These are phyloP conservation scores for Phyllotreta cruciferae DNA, from an alignment of 2,888 invertebrate species.

Conservation along the genomic window DNA sequence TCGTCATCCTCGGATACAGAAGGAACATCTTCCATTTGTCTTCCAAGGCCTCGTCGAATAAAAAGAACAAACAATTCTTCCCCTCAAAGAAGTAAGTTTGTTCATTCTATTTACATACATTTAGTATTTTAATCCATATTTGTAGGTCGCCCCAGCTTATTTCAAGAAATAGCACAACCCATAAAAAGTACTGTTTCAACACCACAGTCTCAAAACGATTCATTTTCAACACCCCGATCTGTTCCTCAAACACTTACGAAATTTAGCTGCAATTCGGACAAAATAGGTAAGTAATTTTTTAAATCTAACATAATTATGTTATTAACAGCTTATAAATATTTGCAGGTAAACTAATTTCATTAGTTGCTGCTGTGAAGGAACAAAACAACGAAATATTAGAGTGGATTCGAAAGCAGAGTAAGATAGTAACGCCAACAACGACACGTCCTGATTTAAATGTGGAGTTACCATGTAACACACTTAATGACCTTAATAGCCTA, in stretches of 20 bases:
- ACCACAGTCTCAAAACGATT: too few relatives aligned
- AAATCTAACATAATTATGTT: not conserved
- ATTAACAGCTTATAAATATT: not conserved
- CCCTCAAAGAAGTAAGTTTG: not conserved
- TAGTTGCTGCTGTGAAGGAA: slow-evolving; percentile 4
- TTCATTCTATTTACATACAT: not conserved
- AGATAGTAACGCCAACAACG: slow-evolving; percentile 1
- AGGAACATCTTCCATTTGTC: not conserved
- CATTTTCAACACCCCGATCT: not conserved
- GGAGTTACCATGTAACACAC: not conserved
- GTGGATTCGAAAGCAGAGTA: slow-evolving; percentile 8
- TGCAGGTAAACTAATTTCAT: slow-evolving; percentile 6
- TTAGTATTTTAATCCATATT: too few relatives aligned
- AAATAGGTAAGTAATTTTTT: slow-evolving; percentile 1
- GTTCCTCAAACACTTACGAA: not conserved
- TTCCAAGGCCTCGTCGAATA: slow-evolving; percentile 2
- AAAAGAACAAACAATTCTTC: slow-evolving; percentile 1
- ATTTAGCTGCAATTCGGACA: slow-evolving; percentile 4
- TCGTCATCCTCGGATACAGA: not conserved
- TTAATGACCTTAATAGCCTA: slow-evolving; percentile 1
- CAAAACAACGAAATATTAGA: slow-evolving; percentile 9
- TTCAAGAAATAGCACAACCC: too few relatives aligned
- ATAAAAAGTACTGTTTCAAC: not conserved
- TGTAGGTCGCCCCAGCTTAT: not conserved
- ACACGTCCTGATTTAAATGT: slow-evolving; percentile 3